phyloP scores from a whole-genome alignment of 2,888 invertebrate genomes.

The Hylaea fasciaria region DNA sequence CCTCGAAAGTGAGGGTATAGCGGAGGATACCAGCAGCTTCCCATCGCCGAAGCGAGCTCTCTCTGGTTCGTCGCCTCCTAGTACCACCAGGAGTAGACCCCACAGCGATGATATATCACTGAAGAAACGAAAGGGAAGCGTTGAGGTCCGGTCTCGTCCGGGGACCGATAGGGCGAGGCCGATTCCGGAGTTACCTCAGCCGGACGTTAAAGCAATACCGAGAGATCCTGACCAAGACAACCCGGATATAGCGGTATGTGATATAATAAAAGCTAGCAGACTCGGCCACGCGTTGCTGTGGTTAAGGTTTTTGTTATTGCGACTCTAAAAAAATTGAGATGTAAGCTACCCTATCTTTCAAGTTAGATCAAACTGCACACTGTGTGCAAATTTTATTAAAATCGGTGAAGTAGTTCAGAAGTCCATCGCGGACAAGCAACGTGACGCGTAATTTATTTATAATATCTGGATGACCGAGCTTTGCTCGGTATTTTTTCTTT shows the following conservation, averaged over 20 bases:
- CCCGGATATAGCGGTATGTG: conserved; percentile 70
- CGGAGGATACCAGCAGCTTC: conserved; percentile 43
- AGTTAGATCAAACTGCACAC: no score
- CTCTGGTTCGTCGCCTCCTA: conserved; percentile 45
- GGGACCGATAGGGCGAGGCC: conserved; percentile 67
- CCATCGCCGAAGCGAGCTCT: conserved; percentile 46
- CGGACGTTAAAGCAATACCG: conserved; percentile 53
- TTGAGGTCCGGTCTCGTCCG: conserved; percentile 51
- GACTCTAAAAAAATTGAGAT: no score
- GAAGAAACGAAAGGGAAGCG: conserved; percentile 56
- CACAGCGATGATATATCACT: conserved; percentile 49
- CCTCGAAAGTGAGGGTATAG: conserved; percentile 52
- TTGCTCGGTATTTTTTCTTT: no score
- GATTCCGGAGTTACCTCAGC: conserved; percentile 58
- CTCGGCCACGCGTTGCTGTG: no score
- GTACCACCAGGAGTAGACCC: conserved; percentile 50
- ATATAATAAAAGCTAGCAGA: background rate
- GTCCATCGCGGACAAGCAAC: no score
- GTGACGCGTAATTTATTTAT: no score
- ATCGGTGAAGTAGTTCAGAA: no score
- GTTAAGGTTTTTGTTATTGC: no score
- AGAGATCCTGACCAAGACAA: conserved; percentile 76
- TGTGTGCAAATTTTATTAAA: no score
- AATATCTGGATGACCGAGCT: no score
- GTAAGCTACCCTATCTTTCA: no score